A percentile compares a stretch with the other conserved stretches of the same genome.
Evolutionary conservation across 2,113 vertebrate species (phyloP).

Genomic region (Notarius quadriscutis): DNA sequence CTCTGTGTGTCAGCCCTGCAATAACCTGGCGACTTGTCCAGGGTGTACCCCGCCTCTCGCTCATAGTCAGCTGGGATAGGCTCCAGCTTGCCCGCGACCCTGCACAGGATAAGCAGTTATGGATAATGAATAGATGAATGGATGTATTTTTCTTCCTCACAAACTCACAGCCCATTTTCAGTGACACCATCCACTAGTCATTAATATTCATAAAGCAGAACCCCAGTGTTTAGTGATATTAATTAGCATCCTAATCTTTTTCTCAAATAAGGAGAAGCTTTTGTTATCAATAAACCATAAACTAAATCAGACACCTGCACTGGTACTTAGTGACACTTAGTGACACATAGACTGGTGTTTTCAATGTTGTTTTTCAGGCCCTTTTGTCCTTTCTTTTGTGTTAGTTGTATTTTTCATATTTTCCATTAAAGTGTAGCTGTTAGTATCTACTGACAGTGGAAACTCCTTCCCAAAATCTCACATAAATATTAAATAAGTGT

Average conservation of each 20-base stretch:
- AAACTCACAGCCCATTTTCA: background rate
- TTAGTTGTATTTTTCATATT: background rate
- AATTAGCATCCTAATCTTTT: background rate
- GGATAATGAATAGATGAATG: no score
- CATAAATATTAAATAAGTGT: background rate
- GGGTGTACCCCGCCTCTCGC: no score
- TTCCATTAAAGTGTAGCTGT: no score
- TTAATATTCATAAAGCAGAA: background rate
- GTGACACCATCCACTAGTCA: background rate
- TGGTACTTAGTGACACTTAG: background rate
- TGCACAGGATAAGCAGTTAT: no score
- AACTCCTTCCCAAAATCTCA: background rate
- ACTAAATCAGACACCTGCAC: background rate
- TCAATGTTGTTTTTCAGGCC: background rate
- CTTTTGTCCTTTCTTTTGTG: background rate
- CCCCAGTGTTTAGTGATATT: background rate
- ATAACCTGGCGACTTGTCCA: no score
- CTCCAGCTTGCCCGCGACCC: no score
- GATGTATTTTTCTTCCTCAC: background rate
- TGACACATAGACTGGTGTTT: background rate
- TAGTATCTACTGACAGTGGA: background rate
- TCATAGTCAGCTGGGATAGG: no score
- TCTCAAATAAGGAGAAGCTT: background rate
- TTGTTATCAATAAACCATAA: background rate
- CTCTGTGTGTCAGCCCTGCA: no score